A percentile compares a stretch with the other conserved stretches of the same genome.
These are phyloP conservation scores for Lasiurus borealis DNA, from an alignment of 2,113 vertebrate genomes.

Conservation along the genomic window DNA sequence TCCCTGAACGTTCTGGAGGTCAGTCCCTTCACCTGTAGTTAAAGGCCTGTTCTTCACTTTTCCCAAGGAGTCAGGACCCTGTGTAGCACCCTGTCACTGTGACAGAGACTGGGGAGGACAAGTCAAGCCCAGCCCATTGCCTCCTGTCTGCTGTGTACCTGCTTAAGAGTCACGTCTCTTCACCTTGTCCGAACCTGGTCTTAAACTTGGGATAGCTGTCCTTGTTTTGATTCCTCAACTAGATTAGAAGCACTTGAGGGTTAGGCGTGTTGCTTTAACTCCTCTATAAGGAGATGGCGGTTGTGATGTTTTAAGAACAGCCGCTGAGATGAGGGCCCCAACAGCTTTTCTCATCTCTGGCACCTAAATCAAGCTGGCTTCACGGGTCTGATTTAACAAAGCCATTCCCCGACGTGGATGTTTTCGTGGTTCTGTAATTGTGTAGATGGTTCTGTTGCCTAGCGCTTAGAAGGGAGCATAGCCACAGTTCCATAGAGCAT, in stretches of 20 bases:
- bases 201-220: too few relatives aligned
- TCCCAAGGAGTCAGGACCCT: not conserved
- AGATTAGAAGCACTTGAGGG: not conserved
- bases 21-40: not conserved
- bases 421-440: too few relatives aligned
- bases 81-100: too few relatives aligned
- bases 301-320: not conserved
- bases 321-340: not conserved
- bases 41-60: not conserved
- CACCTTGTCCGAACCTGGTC: not conserved
- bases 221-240: not conserved
- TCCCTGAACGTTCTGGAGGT: too few relatives aligned
- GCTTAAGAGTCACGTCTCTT: too few relatives aligned
- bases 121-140: accelerated
- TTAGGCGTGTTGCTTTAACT: not conserved
- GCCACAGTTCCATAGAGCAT: not conserved
- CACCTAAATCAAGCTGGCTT: not conserved
- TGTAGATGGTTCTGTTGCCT: not conserved
- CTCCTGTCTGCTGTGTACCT: not conserved
- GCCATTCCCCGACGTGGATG: not conserved
- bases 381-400: not conserved
- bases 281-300: not conserved
- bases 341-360: not conserved
- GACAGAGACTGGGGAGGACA: not conserved
- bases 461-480: not conserved